A percentile compares a stretch with the other conserved stretches of the same genome.
Evolutionary conservation across 2,797 vertebrate genomes (phyloP).

Genomic region (Hipposideros larvatus): DNA sequence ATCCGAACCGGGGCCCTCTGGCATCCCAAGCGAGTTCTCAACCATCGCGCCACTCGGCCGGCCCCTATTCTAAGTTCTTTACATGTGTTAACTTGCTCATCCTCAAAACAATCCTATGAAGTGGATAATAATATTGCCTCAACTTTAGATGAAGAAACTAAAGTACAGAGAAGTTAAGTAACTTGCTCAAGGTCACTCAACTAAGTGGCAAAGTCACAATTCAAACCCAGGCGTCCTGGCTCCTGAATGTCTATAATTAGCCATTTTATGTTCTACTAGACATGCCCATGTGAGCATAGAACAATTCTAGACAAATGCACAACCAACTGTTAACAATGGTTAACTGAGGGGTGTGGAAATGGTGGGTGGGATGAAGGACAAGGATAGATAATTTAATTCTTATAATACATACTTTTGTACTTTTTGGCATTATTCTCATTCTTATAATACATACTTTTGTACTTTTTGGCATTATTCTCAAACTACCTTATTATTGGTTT

Average conservation of each 20-base stretch:
- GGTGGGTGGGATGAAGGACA: neutral
- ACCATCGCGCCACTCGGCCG: too few species aligned
- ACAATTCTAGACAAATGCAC: neutral
- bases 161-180: neutral
- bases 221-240: neutral
- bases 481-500: slow-evolving; percentile 6
- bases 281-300: neutral
- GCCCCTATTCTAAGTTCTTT: slow-evolving; percentile 3
- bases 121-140: neutral
- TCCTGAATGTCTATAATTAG: neutral
- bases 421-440: neutral
- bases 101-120: neutral
- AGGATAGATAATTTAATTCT: neutral
- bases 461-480: neutral
- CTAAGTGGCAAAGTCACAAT: neutral
- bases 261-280: neutral
- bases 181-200: neutral
- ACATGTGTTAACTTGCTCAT: neutral
- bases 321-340: neutral
- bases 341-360: neutral
- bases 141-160: neutral
- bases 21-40: too few species aligned
- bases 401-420: neutral
- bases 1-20: too few species aligned
- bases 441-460: neutral